phyloP scores from a whole-genome alignment of 2,113 vertebrate species.

The Otocyon megalotis region DNA sequence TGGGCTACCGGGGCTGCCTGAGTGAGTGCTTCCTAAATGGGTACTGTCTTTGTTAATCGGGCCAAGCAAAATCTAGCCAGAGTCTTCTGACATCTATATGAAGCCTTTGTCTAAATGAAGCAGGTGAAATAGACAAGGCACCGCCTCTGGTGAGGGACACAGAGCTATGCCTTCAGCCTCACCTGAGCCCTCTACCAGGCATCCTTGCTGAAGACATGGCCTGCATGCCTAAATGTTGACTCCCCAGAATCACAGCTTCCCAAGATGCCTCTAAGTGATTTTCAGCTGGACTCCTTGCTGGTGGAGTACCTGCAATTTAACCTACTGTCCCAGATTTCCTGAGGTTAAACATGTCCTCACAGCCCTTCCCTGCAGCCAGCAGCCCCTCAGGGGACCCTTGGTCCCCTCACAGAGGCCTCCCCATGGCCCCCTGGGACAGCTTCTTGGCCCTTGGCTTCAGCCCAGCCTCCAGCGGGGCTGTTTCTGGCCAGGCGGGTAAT shows the following conservation, averaged over 20 bases:
- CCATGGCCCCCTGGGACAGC: not conserved
- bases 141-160: not conserved
- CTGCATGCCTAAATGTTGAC: not conserved
- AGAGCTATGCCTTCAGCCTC: not conserved
- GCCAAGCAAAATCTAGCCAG: not conserved
- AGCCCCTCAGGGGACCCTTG: not conserved
- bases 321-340: not conserved
- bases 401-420: not conserved
- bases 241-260: not conserved
- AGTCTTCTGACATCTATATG: not conserved
- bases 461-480: constrained; percentile 27
- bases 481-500: constrained; percentile 72
- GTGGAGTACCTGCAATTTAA: not conserved
- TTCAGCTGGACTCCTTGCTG: not conserved
- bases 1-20: no score
- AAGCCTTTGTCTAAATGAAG: not conserved
- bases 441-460: constrained; percentile 24
- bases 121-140: not conserved
- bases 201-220: not conserved
- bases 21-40: not conserved
- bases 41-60: not conserved
- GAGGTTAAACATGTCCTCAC: not conserved
- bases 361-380: not conserved
- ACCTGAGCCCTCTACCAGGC: not conserved
- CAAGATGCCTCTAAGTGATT: not conserved